phyloP scores from a whole-genome alignment of 2,888 invertebrate species.

The Cataglyphis albicans region DNA sequence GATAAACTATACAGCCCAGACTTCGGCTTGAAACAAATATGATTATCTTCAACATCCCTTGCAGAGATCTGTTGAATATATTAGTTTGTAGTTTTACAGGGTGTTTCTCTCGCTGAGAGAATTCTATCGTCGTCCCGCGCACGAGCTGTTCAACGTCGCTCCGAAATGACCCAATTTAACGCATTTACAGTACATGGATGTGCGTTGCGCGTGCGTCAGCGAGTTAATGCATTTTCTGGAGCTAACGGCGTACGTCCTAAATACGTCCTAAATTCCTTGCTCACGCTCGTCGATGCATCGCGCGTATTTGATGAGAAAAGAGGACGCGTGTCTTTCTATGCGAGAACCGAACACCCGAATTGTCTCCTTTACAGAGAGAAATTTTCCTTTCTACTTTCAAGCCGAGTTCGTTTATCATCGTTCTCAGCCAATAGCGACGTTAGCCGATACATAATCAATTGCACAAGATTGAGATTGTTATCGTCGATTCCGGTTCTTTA shows the following conservation, averaged over 20 bases:
- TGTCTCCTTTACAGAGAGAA: background rate
- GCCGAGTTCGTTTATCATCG: background rate
- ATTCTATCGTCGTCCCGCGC: conserved; percentile 23
- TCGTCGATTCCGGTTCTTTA: background rate
- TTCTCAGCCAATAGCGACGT: background rate
- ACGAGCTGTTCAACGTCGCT: conserved; percentile 22
- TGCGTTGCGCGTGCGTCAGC: conserved; percentile 47
- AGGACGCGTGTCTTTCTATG: conserved; percentile 12
- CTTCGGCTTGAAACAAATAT: background rate
- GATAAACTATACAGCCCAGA: conserved; percentile 21
- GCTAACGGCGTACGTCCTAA: conserved; percentile 32
- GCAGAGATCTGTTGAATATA: background rate
- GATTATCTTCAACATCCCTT: background rate
- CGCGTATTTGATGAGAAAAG: conserved; percentile 1
- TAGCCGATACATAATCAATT: background rate
- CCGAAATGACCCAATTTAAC: conserved; percentile 48
- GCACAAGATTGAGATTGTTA: background rate
- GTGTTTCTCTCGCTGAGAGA: background rate
- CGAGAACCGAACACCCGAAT: background rate
- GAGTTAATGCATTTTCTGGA: conserved; percentile 53
- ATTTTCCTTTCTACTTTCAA: conserved; percentile 32
- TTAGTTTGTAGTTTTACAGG: background rate
- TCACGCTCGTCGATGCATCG: background rate
- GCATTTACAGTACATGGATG: conserved; percentile 41
- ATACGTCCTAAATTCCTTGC: conserved; percentile 20